Conservation (phyloP, 2,113 vertebrate genomes). For the Charadrius vociferus region DNA sequence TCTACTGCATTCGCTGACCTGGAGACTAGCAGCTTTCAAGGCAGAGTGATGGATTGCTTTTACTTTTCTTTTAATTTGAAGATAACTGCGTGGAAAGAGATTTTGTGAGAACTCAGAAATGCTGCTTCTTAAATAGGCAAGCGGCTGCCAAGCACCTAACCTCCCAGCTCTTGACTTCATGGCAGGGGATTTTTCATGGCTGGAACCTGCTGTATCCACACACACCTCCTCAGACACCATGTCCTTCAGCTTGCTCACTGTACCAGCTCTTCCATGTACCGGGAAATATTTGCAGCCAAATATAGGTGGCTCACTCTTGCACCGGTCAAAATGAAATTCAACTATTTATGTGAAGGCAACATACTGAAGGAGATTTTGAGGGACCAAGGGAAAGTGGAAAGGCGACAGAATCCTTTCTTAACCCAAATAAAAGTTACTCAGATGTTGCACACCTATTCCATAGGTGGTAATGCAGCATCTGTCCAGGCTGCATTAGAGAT, state of each 20-base stretch:
- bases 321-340: background rate
- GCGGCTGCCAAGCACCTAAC: background rate
- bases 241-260: background rate
- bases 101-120: background rate
- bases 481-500: background rate
- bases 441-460: background rate
- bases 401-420: background rate
- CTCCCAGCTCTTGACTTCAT: background rate
- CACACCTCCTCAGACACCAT: accelerated
- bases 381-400: background rate
- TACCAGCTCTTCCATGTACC: background rate
- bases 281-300: background rate
- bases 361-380: background rate
- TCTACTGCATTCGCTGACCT: background rate
- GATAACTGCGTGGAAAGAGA: background rate
- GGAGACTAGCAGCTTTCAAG: background rate
- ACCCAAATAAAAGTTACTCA: background rate
- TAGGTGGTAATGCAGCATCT: no score
- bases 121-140: background rate
- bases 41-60: background rate
- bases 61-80: background rate
- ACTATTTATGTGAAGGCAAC: background rate
- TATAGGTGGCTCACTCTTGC: background rate
- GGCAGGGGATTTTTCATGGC: background rate
- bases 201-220: background rate